Base-by-base conservation (phyloP, 2,797 vertebrate species). In the Pygocentrus nattereri region DNA sequence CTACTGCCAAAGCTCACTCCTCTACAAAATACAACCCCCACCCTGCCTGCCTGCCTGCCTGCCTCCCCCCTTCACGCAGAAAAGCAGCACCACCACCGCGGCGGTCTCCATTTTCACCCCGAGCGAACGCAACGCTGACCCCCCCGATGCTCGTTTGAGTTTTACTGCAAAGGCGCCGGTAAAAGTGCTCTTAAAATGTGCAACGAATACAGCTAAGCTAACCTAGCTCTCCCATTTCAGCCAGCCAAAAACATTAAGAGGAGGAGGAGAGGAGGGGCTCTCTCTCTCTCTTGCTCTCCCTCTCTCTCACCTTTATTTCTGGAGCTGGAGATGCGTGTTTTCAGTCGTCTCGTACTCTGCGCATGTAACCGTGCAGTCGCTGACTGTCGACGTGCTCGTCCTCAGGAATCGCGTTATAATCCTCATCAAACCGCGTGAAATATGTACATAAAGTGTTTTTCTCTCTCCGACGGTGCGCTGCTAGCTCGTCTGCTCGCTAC, bases 241-340 rank as follows among this genome's bases (percentile, higher is more conserved):
- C 74, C 76, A 84, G 90, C 89, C 88, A 85, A 50, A 61, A 15
- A 61, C 23, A 61, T 4, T 27, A n/a, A 56, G 47, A 10, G 7
- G 13, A 1, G 56, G 2, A 38, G 31, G 62, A 65, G 62, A 65
- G 62, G 62, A 65, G 62, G 62, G 62, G 62, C 58, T 13, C 4
- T 58, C 61, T 62, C 15, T 30, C 82, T 83, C 95, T 94, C 93
- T n/a, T n/a, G n/a, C n/a, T n/a, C 58, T 13, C 1, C 58, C 61
- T 62, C 15, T 30, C 82, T 83, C 95, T 94, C 93, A 95, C 95
- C 95, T 93, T 93, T 72, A 85, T 92, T 89, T 90, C 88, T 91
- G 84, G 87, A 91, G 93, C 90, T 89, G 90, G 89, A 90, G 90
- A 87, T 86, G 87, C 89, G 52, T 16, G 56, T 86, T 77, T 89